Evolutionary conservation across 2,797 vertebrate genomes (phyloP), one percentile per base, ranked within the genome.

Genomic region (Naso thynnoides): DNA sequence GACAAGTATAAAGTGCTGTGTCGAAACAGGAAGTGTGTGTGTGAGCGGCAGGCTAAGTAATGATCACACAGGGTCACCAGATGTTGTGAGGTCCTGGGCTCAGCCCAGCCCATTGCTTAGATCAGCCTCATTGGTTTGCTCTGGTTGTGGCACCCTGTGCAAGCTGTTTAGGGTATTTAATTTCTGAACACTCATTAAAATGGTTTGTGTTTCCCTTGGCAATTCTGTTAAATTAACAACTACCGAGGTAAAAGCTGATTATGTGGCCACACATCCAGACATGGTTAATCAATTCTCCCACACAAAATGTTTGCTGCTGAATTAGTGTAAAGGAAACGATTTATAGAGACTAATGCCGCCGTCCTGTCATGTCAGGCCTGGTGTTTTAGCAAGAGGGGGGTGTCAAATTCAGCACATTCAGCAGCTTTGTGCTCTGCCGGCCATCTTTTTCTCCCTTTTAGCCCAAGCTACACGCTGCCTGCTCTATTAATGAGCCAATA

Each of bases 401-500:
- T 93, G 93, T 92, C 86, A 77, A 82, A 95, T 96, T 96, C 91
- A 78, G 94, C 94, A 60, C 91, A 94, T 92, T 97, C 95, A 96
- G 96, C 96, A 96, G 92, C 89, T 94, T 94, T 90, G 82, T 44
- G 21, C 82, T 88, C 76, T 57, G 73, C 71, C 70, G 44, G 92
- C 93, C 93, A 81, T 94, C 95, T 95, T 94, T 89, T 93, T 86
- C 79, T 84, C 75, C 74, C 70, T 88, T 88, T 88, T 93, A 89
- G 91, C 93, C 95, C 88, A 84, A 90, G 67, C 86, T 94, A 94
- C 95, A 93, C 91, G 92, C 90, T 90, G 90, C 92, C 84, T 72
- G 79, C 86, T 82, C 95, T 96, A 95, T 97, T 96, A 96, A 97
- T 94, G 95, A 95, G 93, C 91, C 94, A 92, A 92, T 96, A 95